Conservation (phyloP, 2,888 invertebrate genomes). For the Helleia helle region DNA sequence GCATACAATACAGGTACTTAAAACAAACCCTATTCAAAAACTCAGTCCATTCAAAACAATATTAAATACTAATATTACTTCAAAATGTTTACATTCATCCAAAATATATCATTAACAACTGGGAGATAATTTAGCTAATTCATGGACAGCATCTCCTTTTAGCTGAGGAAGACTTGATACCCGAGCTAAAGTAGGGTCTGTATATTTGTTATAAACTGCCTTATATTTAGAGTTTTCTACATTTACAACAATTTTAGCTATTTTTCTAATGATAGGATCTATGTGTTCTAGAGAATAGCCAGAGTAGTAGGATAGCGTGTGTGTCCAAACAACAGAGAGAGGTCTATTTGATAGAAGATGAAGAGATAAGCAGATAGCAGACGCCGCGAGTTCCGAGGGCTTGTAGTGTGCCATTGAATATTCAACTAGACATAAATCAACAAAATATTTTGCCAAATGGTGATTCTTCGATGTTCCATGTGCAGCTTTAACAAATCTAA, state of each 20-base stretch:
- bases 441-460: conserved; percentile 90
- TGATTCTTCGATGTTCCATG: conserved; percentile 78
- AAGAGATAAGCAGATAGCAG: conserved; percentile 82
- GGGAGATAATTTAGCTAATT: conserved; percentile 28
- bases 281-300: conserved; percentile 81
- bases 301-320: conserved; percentile 83
- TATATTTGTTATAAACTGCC: conserved; percentile 80
- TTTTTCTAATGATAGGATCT: conserved; percentile 76
- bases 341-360: conserved; percentile 67
- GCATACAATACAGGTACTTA: conserved; percentile 23
- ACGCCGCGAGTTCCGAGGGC: conserved; percentile 90
- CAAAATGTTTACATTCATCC: conserved; percentile 14
- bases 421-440: conserved; percentile 88
- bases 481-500: conserved; percentile 75
- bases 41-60: conserved; percentile 19
- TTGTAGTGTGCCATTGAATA: conserved; percentile 84
- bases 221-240: conserved; percentile 82
- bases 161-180: conserved; percentile 78
- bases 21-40: conserved; percentile 17
- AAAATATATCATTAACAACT: conserved; percentile 8
- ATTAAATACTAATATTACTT: conserved; percentile 13
- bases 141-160: conserved; percentile 49
- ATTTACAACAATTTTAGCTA: conserved; percentile 80
- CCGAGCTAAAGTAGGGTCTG: conserved; percentile 69
- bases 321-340: conserved; percentile 78